Percentiles rank a stretch among this genome's conserved stretches.
Evolutionary conservation across 2,113 vertebrate species (phyloP).

Genomic region (Neomonachus schauinslandi): DNA sequence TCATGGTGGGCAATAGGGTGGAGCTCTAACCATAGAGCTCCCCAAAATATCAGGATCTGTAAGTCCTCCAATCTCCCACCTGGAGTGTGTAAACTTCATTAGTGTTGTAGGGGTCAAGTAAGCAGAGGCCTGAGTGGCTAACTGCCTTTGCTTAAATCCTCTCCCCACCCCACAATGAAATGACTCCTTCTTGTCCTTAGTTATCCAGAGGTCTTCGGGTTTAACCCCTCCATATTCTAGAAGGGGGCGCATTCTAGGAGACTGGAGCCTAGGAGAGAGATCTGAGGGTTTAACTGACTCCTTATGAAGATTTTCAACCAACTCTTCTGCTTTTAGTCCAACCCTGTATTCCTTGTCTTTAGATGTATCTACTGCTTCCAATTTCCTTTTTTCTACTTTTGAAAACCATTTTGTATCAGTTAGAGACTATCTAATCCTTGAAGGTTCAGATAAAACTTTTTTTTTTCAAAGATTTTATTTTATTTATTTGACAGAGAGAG

Average conservation of each 20-base stretch:
- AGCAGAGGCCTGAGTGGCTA: background rate
- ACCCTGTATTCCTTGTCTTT: background rate
- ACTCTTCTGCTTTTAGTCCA: background rate
- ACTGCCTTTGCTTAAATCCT: background rate
- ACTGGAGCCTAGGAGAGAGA: background rate
- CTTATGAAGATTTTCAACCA: background rate
- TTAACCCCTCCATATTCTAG: background rate
- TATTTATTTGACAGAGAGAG: no score
- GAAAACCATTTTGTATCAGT: background rate
- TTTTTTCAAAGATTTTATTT: background rate
- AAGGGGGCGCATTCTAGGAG: background rate
- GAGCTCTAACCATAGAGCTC: background rate
- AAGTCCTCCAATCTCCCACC: background rate
- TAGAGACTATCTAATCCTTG: background rate
- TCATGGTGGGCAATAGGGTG: background rate
- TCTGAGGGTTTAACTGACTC: background rate
- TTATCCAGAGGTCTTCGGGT: background rate
- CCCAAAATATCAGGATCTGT: background rate
- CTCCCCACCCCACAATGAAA: background rate
- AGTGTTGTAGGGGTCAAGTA: background rate
- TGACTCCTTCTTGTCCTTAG: background rate
- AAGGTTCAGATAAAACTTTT: background rate
- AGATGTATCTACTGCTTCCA: background rate
- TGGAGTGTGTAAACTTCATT: background rate
- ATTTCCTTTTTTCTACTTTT: background rate